Base-by-base conservation (phyloP, 2,888 invertebrate species). In the Mesochorus sp. region DNA sequence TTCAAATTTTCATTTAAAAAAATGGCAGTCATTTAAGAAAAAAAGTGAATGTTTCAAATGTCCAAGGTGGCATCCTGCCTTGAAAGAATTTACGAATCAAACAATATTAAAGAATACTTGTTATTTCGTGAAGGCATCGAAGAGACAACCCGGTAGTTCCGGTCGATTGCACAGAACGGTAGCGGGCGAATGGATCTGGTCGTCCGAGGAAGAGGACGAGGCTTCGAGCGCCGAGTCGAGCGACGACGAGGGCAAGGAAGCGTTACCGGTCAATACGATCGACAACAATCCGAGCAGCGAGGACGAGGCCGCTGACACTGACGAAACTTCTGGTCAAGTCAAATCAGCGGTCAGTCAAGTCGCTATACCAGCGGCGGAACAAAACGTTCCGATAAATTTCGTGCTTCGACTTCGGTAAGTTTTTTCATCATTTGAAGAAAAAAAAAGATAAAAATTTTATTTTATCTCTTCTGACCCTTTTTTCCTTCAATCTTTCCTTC, bases 101-200 rank as follows among this genome's bases (percentile, higher is more conserved):
- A 42, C 21, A 8, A 2, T 8, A 47, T 47, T 19, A 14, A 4
- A 42, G 12, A 17, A 39, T 37, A n/a, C 19, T 72, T 67, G 12
- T 14, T 17, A 21, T 71, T 21, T 42, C 76, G 80, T 81, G 1
- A 80, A 94, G 92, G 95, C 94, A 74, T 93, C 95, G 80, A 95
- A 95, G 89, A 93, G 97, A 80, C 96, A 96, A 91, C 97, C 97
- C 0, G 97, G 97, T 26, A 95, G 97, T 0, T 93, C 93, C 39
- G 94, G 94, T 19, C 90, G 93, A 67, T 92, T 98, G 81, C 98
- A 98, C 91, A 95, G 98, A 87, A 98, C 98, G 83, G 97, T 97
- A 85, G 98, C 98, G 21, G 99, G 99, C 37, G 98, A 98, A 91
- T 99, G 99, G 99, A 98, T 98, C 77, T 99, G 99, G 98, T 98